Base-by-base conservation (phyloP, 2,888 invertebrate species). In the Eilema sororculum region DNA sequence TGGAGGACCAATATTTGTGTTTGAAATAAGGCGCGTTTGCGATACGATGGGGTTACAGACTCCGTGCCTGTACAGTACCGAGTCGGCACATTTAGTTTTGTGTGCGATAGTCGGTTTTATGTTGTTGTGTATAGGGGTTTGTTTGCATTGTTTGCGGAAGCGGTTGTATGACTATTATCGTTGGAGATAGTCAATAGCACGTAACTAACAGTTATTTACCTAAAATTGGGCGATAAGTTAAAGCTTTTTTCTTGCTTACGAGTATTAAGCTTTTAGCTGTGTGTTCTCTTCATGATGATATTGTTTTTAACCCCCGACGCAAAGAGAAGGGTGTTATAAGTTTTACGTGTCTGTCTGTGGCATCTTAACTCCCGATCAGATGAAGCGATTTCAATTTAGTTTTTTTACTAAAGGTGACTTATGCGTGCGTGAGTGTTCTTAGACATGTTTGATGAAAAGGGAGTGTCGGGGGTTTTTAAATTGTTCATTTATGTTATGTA, bases 1-100 rank as follows among this genome's bases (percentile, higher is more conserved):
- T 91, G 86, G 82, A 78, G 75, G 75, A 87, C 91, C 94, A 95
- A 95, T 95, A 94, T 95, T 95, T 95, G 93, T 94, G 91, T 95
- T 95, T 93, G 84, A 95, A 95, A 95, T 95, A 95, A 95, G 89
- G 89, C 87, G 85, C 81, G 89, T 86, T 87, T 81, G 91, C 92
- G 93, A 94, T 93, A 92, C 91, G 89, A 87, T 86, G 87, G 91
- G 93, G 91, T 90, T 92, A 84, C 80, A 74, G 78, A 77, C 79
- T 82, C 82, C 88, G 89, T 89, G 86, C 84, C 73, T 82, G 76
- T 81, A 81, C 83, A 81, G 76, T 81, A 82, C 82, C 76, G 81
- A 77, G 79, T 79, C 68, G 72, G 82, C 83, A 83, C 81, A 83
- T 86, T 86, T 69, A 75, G 79, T 85, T 79, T 73, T 83, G 79